Base-by-base conservation (phyloP, 2,797 vertebrate genomes). In the Heliangelus exortis region DNA sequence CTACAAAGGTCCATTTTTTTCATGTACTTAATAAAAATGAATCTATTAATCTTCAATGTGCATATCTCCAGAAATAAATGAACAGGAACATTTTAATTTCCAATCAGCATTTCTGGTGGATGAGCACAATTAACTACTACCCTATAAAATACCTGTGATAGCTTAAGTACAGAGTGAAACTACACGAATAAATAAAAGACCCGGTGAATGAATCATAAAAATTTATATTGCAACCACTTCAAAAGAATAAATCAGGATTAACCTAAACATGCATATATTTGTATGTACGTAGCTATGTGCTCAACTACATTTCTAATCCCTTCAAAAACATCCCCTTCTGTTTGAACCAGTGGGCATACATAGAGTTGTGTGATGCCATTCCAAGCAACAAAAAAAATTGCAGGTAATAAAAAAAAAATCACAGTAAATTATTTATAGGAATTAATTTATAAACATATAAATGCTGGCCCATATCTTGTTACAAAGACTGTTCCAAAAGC, bases 71-170 rank as follows among this genome's bases (percentile, higher is more conserved):
- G 87, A 87, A 96, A 91, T 54, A 95, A 95, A 90, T 50, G 51
- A 95, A 47, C 34, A 86, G 82, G 76, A 95, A 84, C 62, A 63
- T 92, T 93, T 90, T 91, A 88, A 91, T 95, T 95, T 94, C 92
- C 92, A 91, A 92, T 89, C 89, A 95, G 76, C 34, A 78, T 84
- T 95, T 95, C 92, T 93, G 66, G 92, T 92, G 84, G 76, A 83
- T 88, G 92, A 95, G 93, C 69, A 81, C 79, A 92, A 87, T 94
- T 92, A 92, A 92, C 25, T 59, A 41, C 43, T 33, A 78, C 69
- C 66, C 16, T 16, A 78, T 92, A 94, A 91, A 94, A 78, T 75
- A 92, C 84, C 79, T 26, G 4, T 78, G 55, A 86, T 91, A 92
- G 87, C 76, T 94, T 92, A 81, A 94, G 68, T 55, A 29, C 36